These are phyloP conservation scores for Drosophila carrolli DNA, from an alignment of 1,140 invertebrate species.

Conservation along the genomic window DNA sequence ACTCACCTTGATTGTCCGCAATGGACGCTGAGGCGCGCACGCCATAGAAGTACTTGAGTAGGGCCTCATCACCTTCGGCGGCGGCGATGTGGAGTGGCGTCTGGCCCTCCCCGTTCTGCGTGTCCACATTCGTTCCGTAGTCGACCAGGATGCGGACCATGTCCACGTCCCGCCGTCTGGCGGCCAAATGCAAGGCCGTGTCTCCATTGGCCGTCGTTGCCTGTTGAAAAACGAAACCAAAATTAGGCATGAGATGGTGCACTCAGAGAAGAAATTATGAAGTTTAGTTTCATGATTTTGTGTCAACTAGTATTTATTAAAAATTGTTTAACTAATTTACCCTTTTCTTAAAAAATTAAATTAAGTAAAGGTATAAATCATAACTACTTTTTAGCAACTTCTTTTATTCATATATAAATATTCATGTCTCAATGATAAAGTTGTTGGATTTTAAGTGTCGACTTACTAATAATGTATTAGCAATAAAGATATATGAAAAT, in stretches of 20 bases:
- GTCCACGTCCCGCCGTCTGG: conserved; percentile 94
- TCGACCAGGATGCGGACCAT: conserved; percentile 96
- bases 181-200: conserved; percentile 95
- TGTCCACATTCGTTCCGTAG: conserved; percentile 95
- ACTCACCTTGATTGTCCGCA: conserved; percentile 93
- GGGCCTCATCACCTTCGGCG: conserved; percentile 96
- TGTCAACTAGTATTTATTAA: too few species aligned
- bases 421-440: too few species aligned
- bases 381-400: too few species aligned
- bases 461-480: too few species aligned
- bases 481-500: too few species aligned
- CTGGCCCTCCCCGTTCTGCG: conserved; percentile 96
- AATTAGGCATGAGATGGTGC: conserved; percentile 26
- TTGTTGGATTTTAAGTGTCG: too few species aligned
- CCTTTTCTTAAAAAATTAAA: too few species aligned
- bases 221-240: conserved; percentile 65
- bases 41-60: conserved; percentile 98
- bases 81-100: conserved; percentile 97
- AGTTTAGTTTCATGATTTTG: too few species aligned
- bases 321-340: too few species aligned
- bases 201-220: conserved; percentile 92
- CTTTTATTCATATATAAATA: too few species aligned
- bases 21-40: conserved; percentile 97
- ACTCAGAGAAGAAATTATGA: conserved; percentile 5
- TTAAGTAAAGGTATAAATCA: too few species aligned